Conservation (phyloP, 2,888 invertebrate genomes). For the Lithophane socia region DNA sequence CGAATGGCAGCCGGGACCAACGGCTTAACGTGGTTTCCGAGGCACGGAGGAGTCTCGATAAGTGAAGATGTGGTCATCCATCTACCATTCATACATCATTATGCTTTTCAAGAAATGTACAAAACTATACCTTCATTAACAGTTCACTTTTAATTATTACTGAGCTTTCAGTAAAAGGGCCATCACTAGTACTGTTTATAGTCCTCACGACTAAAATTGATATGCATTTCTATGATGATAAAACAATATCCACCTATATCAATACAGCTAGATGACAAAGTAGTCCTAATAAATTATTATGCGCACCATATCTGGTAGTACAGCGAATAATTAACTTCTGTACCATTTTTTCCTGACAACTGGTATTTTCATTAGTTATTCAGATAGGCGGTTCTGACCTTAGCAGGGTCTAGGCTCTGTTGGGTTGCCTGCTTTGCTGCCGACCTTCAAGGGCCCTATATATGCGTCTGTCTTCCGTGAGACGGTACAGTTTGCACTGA, state of each 20-base stretch:
- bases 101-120: neutral
- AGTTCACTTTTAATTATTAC: neutral
- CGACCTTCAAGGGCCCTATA: conserved; percentile 85
- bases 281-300: conserved; percentile 73
- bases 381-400: conserved; percentile 80
- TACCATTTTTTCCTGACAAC: conserved; percentile 77
- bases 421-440: conserved; percentile 69
- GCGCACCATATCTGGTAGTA: conserved; percentile 72
- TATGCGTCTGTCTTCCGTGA: conserved; percentile 80
- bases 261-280: conserved; percentile 45
- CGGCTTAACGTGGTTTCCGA: no score
- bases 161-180: neutral
- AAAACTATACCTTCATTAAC: neutral
- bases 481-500: conserved; percentile 85
- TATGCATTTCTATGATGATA: neutral
- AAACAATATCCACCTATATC: conserved; percentile 1
- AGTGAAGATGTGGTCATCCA: no score
- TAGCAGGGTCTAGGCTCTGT: conserved; percentile 77
- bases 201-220: neutral
- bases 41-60: no score
- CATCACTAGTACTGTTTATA: neutral
- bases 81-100: no score
- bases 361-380: conserved; percentile 84
- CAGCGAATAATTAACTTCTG: conserved; percentile 67
- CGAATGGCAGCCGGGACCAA: no score